Percentiles rank a stretch among this genome's conserved stretches.
phyloP scores from a whole-genome alignment of 2,113 vertebrate species.

The Phalacrocorax brasilianus region DNA sequence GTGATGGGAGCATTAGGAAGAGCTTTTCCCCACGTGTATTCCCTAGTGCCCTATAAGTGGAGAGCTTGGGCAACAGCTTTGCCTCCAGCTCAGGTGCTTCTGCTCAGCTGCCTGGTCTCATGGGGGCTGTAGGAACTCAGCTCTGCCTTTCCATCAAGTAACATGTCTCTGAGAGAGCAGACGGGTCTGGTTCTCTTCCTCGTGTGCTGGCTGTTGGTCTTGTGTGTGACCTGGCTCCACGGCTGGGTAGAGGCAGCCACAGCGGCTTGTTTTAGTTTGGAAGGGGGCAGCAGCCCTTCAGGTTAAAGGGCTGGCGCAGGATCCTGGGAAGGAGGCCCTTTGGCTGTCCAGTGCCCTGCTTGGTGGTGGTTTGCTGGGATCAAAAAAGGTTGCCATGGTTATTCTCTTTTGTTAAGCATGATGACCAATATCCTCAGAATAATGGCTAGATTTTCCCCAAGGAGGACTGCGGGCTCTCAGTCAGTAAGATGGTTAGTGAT shows the following conservation, averaged over 20 bases:
- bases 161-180: rapidly evolving
- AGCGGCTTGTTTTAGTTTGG: neutral
- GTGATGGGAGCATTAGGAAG: neutral
- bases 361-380: neutral
- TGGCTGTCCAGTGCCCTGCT: neutral
- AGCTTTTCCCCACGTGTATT: neutral
- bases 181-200: neutral
- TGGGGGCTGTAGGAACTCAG: neutral
- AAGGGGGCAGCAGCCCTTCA: neutral
- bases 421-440: neutral
- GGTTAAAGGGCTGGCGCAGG: neutral
- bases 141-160: neutral
- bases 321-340: neutral
- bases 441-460: neutral
- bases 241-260: neutral
- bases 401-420: neutral
- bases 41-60: neutral
- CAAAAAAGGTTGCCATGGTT: neutral
- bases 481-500: neutral
- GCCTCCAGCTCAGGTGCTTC: neutral
- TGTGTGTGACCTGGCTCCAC: rapidly evolving
- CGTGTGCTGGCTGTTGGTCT: rapidly evolving
- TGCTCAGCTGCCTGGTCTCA: neutral
- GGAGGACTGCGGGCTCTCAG: neutral
- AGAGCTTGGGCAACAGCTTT: neutral